A percentile compares a stretch with the other conserved stretches of the same genome.
phyloP scores from a whole-genome alignment of 2,888 invertebrate species.

The Rhyacophila evoluta region DNA sequence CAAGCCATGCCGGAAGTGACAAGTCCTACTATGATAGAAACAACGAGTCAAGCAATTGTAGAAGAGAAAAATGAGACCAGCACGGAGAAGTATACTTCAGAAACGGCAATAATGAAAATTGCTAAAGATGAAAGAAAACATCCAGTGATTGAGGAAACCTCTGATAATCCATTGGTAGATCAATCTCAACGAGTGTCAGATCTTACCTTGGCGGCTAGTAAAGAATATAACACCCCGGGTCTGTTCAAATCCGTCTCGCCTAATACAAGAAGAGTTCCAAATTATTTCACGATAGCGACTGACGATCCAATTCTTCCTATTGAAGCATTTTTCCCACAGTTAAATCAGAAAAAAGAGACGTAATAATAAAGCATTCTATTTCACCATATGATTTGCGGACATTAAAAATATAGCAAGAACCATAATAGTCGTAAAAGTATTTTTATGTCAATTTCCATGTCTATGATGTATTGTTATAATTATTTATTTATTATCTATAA shows the following conservation, averaged over 20 bases:
- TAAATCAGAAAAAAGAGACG: conserved; percentile 73
- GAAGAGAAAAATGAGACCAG: conserved; percentile 63
- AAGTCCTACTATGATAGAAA: conserved; percentile 62
- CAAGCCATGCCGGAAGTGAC: conserved; percentile 36
- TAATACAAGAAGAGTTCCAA: conserved; percentile 73
- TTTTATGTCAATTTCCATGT: background rate
- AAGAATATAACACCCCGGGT: conserved; percentile 78
- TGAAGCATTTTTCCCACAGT: conserved; percentile 83
- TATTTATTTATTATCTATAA: background rate
- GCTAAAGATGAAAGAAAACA: conserved; percentile 67
- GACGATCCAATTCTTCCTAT: conserved; percentile 85
- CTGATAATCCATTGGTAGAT: conserved; percentile 63
- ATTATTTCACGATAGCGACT: conserved; percentile 80
- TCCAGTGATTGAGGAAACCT: conserved; percentile 55
- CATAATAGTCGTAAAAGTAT: conserved; percentile 2
- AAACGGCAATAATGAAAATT: conserved; percentile 72
- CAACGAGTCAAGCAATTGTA: conserved; percentile 59
- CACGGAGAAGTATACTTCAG: conserved; percentile 67
- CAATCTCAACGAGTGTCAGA: conserved; percentile 79
- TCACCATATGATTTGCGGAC: background rate
- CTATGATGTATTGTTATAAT: background rate
- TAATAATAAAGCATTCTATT: conserved; percentile 9
- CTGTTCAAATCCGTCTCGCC: conserved; percentile 76
- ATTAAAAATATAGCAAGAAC: conserved; percentile 23
- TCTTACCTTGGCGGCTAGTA: conserved; percentile 79